These are phyloP conservation scores for Podilymbus podiceps DNA, from an alignment of 2,113 vertebrate species.

Conservation along the genomic window DNA sequence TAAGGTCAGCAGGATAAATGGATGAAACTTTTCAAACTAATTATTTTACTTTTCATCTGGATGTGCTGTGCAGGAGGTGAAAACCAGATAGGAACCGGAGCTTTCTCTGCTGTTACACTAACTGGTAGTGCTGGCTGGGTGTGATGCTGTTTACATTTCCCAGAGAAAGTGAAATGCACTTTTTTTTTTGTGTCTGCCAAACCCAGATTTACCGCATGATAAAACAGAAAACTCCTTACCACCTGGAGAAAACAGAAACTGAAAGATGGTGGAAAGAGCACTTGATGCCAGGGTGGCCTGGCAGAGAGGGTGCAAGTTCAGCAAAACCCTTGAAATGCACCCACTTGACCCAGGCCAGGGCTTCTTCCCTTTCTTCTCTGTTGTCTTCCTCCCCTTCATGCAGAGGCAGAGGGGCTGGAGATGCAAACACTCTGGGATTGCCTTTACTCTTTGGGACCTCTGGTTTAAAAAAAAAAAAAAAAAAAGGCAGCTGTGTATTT, in stretches of 20 bases:
- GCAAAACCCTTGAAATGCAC: not conserved
- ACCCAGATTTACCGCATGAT: not conserved
- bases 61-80: not conserved
- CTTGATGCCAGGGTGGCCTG: not conserved
- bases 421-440: not conserved
- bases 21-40: constrained; percentile 17
- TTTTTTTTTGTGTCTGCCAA: not conserved
- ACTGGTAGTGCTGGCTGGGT: not conserved
- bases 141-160: constrained; percentile 49
- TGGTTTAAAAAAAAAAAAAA: not conserved
- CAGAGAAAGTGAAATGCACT: constrained; percentile 26
- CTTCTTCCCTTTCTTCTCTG: not conserved
- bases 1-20: not conserved
- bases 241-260: constrained; percentile 41
- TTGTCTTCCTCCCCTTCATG: not conserved
- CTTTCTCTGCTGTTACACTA: not conserved
- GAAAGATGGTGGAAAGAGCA: not conserved
- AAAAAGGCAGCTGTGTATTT: not conserved
- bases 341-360: not conserved
- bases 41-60: constrained; percentile 35
- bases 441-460: not conserved
- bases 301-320: not conserved
- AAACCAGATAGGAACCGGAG: not conserved
- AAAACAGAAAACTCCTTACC: not conserved
- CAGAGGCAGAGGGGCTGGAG: not conserved